phyloP scores from a whole-genome alignment of 2,113 vertebrate genomes.

The Smithornis capensis region DNA sequence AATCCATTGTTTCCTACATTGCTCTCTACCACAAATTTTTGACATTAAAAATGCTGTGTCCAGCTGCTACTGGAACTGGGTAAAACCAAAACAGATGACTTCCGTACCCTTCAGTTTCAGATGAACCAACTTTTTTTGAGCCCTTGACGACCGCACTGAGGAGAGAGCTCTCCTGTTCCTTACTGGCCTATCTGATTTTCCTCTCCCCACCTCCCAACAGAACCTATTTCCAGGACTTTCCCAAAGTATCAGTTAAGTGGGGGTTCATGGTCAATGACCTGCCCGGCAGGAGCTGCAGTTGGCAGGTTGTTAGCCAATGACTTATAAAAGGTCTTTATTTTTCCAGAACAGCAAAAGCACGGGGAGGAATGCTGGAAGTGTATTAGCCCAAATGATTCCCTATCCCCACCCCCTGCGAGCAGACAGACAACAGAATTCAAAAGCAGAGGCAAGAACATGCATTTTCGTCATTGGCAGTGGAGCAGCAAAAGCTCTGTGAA shows the following conservation, averaged over 20 bases:
- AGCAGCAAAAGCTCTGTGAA: background rate
- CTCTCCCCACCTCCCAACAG: background rate
- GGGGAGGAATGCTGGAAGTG: background rate
- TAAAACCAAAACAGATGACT: background rate
- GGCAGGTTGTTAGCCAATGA: background rate
- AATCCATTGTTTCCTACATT: background rate
- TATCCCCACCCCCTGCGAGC: background rate
- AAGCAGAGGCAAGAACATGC: conserved; percentile 29
- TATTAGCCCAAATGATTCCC: background rate
- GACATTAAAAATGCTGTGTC: background rate
- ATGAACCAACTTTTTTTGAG: background rate
- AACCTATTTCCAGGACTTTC: background rate
- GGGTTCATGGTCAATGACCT: background rate
- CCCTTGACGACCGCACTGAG: background rate
- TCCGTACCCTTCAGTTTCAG: background rate
- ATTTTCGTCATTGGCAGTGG: background rate
- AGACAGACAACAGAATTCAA: background rate
- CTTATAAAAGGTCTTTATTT: background rate
- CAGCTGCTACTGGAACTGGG: background rate
- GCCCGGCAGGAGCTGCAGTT: background rate
- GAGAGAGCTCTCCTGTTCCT: background rate
- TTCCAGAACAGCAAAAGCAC: conserved; percentile 1
- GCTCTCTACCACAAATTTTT: background rate
- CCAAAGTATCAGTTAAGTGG: background rate
- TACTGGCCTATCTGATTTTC: background rate